phyloP scores from a whole-genome alignment of 2,888 invertebrate genomes.

The Cactoblastis cactorum region DNA sequence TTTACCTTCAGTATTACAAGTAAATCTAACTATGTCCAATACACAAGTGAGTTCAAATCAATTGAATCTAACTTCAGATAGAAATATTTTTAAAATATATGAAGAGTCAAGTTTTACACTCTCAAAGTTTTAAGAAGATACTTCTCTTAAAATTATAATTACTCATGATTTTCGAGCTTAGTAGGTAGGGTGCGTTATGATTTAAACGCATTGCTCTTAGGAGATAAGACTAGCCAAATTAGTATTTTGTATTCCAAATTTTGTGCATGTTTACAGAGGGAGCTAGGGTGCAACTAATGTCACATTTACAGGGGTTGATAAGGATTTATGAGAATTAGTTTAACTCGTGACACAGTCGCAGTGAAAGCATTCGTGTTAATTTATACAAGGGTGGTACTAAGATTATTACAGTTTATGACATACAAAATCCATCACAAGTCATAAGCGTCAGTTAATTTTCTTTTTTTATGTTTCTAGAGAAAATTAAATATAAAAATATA shows the following conservation, averaged over 20 bases:
- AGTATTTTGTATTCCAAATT: conserved; percentile 16
- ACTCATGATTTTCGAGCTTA: background rate
- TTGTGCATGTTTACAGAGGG: conserved; percentile 13
- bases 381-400: background rate
- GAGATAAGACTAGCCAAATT: conserved; percentile 20
- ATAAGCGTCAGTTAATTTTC: too few species aligned
- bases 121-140: background rate
- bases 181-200: conserved; percentile 17
- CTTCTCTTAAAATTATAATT: background rate
- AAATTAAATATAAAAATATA: too few species aligned
- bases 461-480: too few species aligned
- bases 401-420: background rate
- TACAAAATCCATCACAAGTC: too few species aligned
- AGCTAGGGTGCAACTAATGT: conserved; percentile 10
- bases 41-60: too few species aligned
- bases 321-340: conserved; percentile 10
- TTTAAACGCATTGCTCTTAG: conserved; percentile 21
- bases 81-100: too few species aligned
- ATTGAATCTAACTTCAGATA: too few species aligned
- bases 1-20: too few species aligned
- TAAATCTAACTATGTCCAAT: too few species aligned
- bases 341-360: background rate
- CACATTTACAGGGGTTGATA: conserved; percentile 5
- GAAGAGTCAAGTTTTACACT: too few species aligned
- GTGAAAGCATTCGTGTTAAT: conserved; percentile 2